Percentiles rank a stretch among this genome's conserved stretches.
These are phyloP conservation scores for Corydoras sp. DNA, from an alignment of 2,113 vertebrate species.

Conservation along the genomic window DNA sequence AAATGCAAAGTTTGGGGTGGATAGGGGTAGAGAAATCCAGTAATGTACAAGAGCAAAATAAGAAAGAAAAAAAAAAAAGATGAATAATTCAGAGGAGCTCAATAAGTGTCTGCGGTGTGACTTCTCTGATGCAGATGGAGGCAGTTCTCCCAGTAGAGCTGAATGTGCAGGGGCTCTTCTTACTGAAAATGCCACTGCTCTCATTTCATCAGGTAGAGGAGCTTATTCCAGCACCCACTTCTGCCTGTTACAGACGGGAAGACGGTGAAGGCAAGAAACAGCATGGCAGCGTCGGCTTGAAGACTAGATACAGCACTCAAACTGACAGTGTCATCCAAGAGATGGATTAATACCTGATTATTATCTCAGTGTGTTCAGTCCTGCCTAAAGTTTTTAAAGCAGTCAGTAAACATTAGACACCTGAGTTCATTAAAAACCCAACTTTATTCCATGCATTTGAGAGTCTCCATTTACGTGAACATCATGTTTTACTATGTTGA, in stretches of 20 bases:
- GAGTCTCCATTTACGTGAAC: too few relatives aligned
- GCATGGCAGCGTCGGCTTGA: constrained; percentile 66
- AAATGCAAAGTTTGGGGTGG: constrained; percentile 71
- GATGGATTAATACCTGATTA: constrained; percentile 12
- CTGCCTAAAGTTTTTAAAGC: too few relatives aligned
- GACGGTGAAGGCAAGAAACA: constrained; percentile 73
- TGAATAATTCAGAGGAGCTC: constrained; percentile 96
- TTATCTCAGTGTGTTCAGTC: neutral
- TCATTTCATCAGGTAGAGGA: constrained; percentile 75
- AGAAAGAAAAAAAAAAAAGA: constrained; percentile 74
- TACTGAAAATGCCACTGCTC: constrained; percentile 71
- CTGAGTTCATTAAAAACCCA: too few relatives aligned
- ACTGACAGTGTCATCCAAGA: constrained; percentile 10
- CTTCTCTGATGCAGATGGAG: constrained; percentile 83
- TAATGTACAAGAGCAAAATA: constrained; percentile 45
- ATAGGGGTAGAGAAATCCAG: constrained; percentile 26
- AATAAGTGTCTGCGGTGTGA: constrained; percentile 71
- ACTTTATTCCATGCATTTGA: too few relatives aligned
- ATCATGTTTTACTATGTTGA: neutral
- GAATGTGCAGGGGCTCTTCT: constrained; percentile 88
- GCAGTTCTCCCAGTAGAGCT: constrained; percentile 89
- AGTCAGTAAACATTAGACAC: too few relatives aligned
- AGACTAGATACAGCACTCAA: constrained; percentile 37
- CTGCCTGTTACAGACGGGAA: constrained; percentile 82
- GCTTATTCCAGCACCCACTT: constrained; percentile 86